Percentiles rank a stretch among this genome's conserved stretches.
Conservation (phyloP, 2,113 vertebrate species). For the Puffinus mauretanicus region DNA sequence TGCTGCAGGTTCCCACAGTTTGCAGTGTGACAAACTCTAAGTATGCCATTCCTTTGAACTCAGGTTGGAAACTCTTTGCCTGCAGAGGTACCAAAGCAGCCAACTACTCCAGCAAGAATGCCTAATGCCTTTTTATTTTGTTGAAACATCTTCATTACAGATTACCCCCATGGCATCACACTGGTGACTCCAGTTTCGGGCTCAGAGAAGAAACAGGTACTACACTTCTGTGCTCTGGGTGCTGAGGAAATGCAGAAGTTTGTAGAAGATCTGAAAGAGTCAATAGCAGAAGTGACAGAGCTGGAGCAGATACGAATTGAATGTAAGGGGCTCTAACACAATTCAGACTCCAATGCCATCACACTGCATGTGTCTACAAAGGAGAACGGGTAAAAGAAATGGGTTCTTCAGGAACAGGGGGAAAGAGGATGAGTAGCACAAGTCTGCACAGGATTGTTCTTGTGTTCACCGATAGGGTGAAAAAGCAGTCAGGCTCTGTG, state of each 20-base stretch:
- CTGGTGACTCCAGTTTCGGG: slow-evolving; percentile 92
- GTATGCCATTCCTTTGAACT: not conserved
- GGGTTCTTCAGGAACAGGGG: not conserved
- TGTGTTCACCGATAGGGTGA: not conserved
- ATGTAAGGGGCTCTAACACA: slow-evolving; percentile 79
- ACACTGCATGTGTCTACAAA: not conserved
- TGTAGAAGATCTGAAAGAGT: slow-evolving; percentile 95
- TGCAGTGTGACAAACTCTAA: not conserved
- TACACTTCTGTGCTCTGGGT: slow-evolving; percentile 95
- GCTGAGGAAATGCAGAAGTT: slow-evolving; percentile 97
- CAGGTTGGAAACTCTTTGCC: not conserved
- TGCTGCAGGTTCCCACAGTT: not conserved
- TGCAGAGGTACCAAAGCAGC: not conserved
- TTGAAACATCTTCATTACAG: slow-evolving; percentile 70
- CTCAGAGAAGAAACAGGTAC: slow-evolving; percentile 95
- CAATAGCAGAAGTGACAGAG: slow-evolving; percentile 95
- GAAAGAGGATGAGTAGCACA: not conserved
- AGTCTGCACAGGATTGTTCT: not conserved
- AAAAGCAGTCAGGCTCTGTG: not conserved
- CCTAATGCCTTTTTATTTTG: not conserved
- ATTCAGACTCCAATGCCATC: not conserved
- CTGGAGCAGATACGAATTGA: slow-evolving; percentile 99
- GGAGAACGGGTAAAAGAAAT: not conserved
- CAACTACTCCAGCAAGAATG: not conserved
- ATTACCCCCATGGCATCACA: slow-evolving; percentile 96